A percentile compares a stretch with the other conserved stretches of the same genome.
Evolutionary conservation across 2,113 vertebrate genomes (phyloP).

Genomic region (Physeter macrocephalus): DNA sequence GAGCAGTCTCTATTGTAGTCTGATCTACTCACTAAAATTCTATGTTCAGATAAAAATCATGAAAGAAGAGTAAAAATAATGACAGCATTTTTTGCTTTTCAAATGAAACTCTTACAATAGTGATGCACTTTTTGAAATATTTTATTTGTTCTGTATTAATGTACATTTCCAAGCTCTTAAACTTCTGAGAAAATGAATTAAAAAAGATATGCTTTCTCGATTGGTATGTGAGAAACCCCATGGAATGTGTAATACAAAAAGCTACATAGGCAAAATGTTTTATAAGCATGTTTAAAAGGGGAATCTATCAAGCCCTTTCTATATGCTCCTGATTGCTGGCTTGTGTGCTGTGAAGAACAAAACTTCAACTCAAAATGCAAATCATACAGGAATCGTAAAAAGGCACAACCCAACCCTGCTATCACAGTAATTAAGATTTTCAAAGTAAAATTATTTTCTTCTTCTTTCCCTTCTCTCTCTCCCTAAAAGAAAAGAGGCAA

Average conservation of each 20-base stretch:
- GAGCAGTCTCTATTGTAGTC: slow-evolving; percentile 35
- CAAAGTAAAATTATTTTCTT: slow-evolving; percentile 74
- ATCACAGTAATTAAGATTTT: slow-evolving; percentile 71
- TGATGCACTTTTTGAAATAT: slow-evolving; percentile 50
- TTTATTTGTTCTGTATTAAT: slow-evolving; percentile 67
- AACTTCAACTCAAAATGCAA: slow-evolving; percentile 68
- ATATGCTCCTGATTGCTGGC: slow-evolving; percentile 66
- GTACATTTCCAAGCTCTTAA: slow-evolving; percentile 59
- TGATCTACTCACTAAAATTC: slow-evolving; percentile 73
- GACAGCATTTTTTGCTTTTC: slow-evolving; percentile 60
- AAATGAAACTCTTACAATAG: slow-evolving; percentile 61
- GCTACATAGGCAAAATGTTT: slow-evolving; percentile 48
- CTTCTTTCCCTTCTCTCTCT: slow-evolving; percentile 4
- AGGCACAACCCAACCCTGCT: background rate
- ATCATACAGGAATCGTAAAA: slow-evolving; percentile 60
- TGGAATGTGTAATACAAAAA: slow-evolving; percentile 61
- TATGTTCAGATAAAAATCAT: slow-evolving; percentile 67
- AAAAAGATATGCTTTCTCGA: slow-evolving; percentile 69
- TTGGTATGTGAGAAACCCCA: slow-evolving; percentile 63
- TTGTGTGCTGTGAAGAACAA: slow-evolving; percentile 68
- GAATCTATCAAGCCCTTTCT: slow-evolving; percentile 61
- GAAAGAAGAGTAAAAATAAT: slow-evolving; percentile 60
- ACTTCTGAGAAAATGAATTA: slow-evolving; percentile 70
- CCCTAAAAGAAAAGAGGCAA: background rate
- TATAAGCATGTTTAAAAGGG: slow-evolving; percentile 70